Base-by-base conservation (phyloP, 1,140 invertebrate species). In the Thaumetopoea pityocampa region DNA sequence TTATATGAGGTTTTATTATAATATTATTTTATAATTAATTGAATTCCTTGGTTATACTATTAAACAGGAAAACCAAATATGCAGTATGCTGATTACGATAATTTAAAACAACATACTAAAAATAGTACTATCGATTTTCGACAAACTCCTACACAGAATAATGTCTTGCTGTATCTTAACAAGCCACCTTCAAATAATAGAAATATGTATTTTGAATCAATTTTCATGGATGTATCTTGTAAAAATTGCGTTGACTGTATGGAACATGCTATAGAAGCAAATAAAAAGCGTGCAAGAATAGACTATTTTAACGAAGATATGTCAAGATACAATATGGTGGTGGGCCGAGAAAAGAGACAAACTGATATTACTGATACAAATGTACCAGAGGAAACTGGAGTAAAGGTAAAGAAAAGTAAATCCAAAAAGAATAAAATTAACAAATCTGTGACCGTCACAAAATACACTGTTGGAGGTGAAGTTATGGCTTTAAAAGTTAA, bases 401-500 rank as follows among this genome's bases (percentile, higher is more conserved):
- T 29, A n/a, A 63, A 37, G 40, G 7, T 23, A 2, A 61, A 67
- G 35, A 58, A 51, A 32, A 22, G 29, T 5, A 66, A 64, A 48
- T 32, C 44, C 0, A 68, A 60, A 46, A 65, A 50, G 7, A 58
- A 44, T 23, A 70, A 64, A 45, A n/a, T 12, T 1, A 12, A 20
- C 1, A 55, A 53, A 52, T 28, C 49, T 1, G 36, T 65, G 1
- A 53, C 57, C 3, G 58, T 80, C 5, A 67, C 61, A 8, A 78
- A 78, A 50, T 73, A 73, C 11, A 67, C 59, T 20, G 42, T 58
- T 7, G 51, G 64, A 5, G 67, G 56, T 8, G 47, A 68, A 37
- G 45, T 77, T 17, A 69, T 66, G 30, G 77, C 66, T 5, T 18
- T 81, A 15, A 70, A 74, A 51, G 37, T 81, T n/a, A 74, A 65